These are phyloP conservation scores for Phrynocephalus forsythii DNA, from an alignment of 2,797 vertebrate genomes.

Conservation along the genomic window DNA sequence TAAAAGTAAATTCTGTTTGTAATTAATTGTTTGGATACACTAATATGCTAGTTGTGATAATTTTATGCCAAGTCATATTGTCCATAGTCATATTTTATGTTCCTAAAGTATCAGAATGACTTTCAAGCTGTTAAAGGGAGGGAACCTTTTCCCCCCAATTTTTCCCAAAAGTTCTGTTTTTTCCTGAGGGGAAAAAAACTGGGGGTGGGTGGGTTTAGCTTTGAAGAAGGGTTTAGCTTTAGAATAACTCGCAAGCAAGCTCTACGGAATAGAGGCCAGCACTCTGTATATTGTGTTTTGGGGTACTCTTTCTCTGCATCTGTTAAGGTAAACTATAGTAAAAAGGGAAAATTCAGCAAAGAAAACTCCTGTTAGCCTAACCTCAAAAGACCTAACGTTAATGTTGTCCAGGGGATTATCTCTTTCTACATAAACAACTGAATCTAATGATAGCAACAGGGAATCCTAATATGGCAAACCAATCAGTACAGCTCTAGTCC, in stretches of 20 bases:
- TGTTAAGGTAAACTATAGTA: slow-evolving; percentile 1
- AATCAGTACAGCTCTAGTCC: slow-evolving; percentile 44
- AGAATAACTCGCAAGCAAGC: fast-evolving
- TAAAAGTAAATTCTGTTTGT: too few relatives aligned
- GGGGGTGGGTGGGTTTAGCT: too few relatives aligned
- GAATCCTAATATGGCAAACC: slow-evolving; percentile 47
- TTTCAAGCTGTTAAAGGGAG: too few relatives aligned
- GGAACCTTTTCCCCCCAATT: too few relatives aligned
- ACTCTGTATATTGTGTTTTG: background rate
- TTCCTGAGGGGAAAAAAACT: too few relatives aligned
- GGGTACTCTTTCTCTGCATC: background rate
- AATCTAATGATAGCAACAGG: slow-evolving; percentile 46
- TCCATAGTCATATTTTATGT: too few relatives aligned
- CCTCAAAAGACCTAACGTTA: slow-evolving; percentile 52
- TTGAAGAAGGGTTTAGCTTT: fast-evolving
- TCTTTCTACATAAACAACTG: background rate
- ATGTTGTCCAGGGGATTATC: slow-evolving; percentile 57
- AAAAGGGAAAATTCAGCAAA: background rate
- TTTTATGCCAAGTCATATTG: too few relatives aligned
- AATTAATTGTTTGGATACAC: too few relatives aligned
- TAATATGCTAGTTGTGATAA: too few relatives aligned
- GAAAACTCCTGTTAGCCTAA: slow-evolving; percentile 38
- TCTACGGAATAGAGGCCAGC: background rate
- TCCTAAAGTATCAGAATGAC: too few relatives aligned
- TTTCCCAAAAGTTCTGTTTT: too few relatives aligned